A percentile compares a stretch with the other conserved stretches of the same genome.
These are phyloP conservation scores for Physella acuta DNA, from an alignment of 1,140 invertebrate species.

Conservation along the genomic window DNA sequence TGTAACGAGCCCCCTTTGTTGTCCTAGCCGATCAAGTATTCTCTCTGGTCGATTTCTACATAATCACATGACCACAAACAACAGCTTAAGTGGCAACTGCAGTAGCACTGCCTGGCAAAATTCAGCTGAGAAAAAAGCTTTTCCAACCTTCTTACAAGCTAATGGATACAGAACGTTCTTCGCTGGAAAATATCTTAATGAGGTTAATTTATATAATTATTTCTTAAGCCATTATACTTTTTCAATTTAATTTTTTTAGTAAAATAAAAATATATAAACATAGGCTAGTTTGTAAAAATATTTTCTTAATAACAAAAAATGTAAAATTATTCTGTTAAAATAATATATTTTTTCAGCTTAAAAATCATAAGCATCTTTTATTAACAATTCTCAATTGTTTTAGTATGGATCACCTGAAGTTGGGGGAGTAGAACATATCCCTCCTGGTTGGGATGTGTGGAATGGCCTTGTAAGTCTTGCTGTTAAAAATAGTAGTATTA, in stretches of 20 bases:
- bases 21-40: constrained; percentile 84
- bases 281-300: no score
- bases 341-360: no score
- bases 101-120: constrained; percentile 70
- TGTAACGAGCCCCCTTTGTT: constrained; percentile 52
- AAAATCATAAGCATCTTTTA: no score
- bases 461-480: constrained; percentile 45
- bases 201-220: constrained; percentile 41
- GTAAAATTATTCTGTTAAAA: neutral
- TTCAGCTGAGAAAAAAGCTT: constrained; percentile 68
- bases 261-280: neutral
- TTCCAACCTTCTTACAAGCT: constrained; percentile 69
- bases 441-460: constrained; percentile 74
- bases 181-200: constrained; percentile 56
- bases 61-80: constrained; percentile 78
- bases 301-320: neutral
- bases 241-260: neutral
- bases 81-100: constrained; percentile 77
- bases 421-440: constrained; percentile 69
- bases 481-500: no score
- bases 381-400: no score
- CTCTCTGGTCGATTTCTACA: constrained; percentile 83
- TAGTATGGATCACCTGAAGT: constrained; percentile 41
- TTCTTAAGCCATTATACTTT: neutral
- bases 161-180: constrained; percentile 58